Percentiles rank a stretch among this genome's conserved stretches.
phyloP scores from a whole-genome alignment of 2,797 vertebrate genomes.

The Leptoclinus maculatus region DNA sequence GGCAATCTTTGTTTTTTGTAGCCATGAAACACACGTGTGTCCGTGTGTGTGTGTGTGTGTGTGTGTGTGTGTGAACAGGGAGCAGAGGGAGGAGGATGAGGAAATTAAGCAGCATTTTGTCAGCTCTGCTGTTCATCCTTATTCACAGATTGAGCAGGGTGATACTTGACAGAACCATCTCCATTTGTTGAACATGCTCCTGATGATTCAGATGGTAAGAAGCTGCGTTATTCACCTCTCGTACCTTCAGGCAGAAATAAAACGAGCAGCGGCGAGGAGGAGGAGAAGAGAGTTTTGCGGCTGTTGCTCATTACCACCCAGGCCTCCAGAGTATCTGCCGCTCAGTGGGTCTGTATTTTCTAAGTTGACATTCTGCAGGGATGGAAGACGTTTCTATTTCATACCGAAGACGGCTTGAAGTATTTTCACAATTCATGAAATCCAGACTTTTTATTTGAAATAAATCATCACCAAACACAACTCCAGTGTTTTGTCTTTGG shows the following conservation, averaged over 20 bases:
- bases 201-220: constrained; percentile 34
- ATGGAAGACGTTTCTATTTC: constrained; percentile 62
- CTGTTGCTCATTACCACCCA: constrained; percentile 59
- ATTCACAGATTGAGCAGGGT: constrained; percentile 23
- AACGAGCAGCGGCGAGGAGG: constrained; percentile 28
- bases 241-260: constrained; percentile 22
- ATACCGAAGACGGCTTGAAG: constrained; percentile 64
- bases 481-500: constrained; percentile 8
- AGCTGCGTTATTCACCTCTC: constrained; percentile 8
- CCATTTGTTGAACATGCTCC: constrained; percentile 15
- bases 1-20: constrained; percentile 5
- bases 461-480: constrained; percentile 37
- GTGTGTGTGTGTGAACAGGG: constrained; percentile 17
- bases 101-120: constrained; percentile 47
- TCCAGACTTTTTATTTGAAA: constrained; percentile 53
- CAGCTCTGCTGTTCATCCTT: constrained; percentile 35
- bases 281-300: neutral
- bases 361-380: constrained; percentile 43
- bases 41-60: constrained; percentile 9
- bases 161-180: constrained; percentile 17
- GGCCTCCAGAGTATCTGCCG: constrained; percentile 45
- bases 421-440: constrained; percentile 62
- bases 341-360: constrained; percentile 42
- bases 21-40: constrained; percentile 5
- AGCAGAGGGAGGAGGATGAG: constrained; percentile 25